phyloP scores from a whole-genome alignment of 2,888 invertebrate genomes.

The Tribolium freemani region DNA sequence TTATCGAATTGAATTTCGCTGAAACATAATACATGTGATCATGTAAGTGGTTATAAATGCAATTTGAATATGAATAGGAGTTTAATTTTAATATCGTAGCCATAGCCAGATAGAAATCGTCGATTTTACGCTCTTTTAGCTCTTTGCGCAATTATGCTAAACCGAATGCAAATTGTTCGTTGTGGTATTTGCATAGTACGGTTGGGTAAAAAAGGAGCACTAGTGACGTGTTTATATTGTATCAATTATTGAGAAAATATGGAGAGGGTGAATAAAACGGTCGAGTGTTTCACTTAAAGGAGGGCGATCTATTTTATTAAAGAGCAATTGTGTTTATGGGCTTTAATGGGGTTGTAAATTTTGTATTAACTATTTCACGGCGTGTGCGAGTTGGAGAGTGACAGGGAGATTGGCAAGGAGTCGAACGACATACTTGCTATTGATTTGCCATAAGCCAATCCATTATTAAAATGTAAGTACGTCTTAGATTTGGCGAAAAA shows the following conservation, averaged over 20 bases:
- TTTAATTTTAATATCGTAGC: conserved; percentile 55
- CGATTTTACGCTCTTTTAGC: conserved; percentile 57
- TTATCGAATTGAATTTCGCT: conserved; percentile 12
- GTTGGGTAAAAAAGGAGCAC: conserved; percentile 28
- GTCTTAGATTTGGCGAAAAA: conserved; percentile 46
- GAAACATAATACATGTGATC: conserved; percentile 43
- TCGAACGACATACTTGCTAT: conserved; percentile 18
- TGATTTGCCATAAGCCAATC: conserved; percentile 39
- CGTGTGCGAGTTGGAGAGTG: neutral
- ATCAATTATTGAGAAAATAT: conserved; percentile 5
- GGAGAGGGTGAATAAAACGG: neutral
- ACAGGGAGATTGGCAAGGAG: conserved; percentile 3
- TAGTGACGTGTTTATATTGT: conserved; percentile 25
- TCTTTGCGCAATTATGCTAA: conserved; percentile 56
- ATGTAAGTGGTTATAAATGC: conserved; percentile 47
- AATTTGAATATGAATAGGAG: conserved; percentile 56
- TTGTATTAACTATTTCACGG: conserved; percentile 14
- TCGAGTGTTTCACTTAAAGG: neutral
- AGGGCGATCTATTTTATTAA: conserved; percentile 4
- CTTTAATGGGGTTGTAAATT: conserved; percentile 16
- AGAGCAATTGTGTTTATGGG: conserved; percentile 19
- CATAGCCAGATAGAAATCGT: conserved; percentile 53
- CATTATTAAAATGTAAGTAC: conserved; percentile 44
- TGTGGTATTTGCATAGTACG: conserved; percentile 50
- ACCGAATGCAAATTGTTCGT: conserved; percentile 53